Base-by-base conservation (phyloP, 1,140 invertebrate species). In the Hylyphantes graminicola region DNA sequence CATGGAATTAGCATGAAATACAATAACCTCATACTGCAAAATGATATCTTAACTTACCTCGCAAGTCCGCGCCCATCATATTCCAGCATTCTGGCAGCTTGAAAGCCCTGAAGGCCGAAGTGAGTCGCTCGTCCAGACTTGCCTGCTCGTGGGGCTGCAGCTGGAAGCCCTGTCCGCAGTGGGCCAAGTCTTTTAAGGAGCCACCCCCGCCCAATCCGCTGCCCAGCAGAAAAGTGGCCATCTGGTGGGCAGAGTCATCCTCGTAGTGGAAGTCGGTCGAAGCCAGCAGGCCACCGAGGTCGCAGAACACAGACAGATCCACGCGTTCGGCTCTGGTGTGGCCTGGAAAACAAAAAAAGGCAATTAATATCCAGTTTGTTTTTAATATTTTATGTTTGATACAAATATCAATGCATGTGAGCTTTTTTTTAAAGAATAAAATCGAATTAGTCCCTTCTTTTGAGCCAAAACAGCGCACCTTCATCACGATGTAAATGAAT, bases 31-130 rank as follows among this genome's bases (percentile, higher is more conserved):
- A n/a, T n/a, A n/a, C n/a, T n/a, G n/a, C 35, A 35, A 35, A 35
- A 35, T 35, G 5, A 35, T 5, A 35, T 35, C 35, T 5, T 35
- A 35, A 35, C 48, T 68, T 72, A 78, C 74, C 76, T 78, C 35
- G 19, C 2, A 64, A 48, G n/a, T 73, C 57, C 7, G 76, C 53
- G 54, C 83, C 83, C 64, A 85, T 79, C 67, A 85, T 79, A 17
- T 53, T 79, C 83, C 83, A 85, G 50, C 76, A 78, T 85, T 48
- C 12, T 85, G 83, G 83, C 51, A 78, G 75, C 9, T 61, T 48
- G 65, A 85, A 57, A 53, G 83, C 53, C 8, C 50, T 63, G 83
- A 85, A 79, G 12, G 76, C 83, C 10, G 65, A 35, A 13, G 83
- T 79, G 17, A 85, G 64, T 64, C 67, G 67, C 19, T 65, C 57